A percentile compares a stretch with the other conserved stretches of the same genome.
Evolutionary conservation across 64 coral and sea anemone species (phyloP).

Genomic region (Montipora sp.): DNA sequence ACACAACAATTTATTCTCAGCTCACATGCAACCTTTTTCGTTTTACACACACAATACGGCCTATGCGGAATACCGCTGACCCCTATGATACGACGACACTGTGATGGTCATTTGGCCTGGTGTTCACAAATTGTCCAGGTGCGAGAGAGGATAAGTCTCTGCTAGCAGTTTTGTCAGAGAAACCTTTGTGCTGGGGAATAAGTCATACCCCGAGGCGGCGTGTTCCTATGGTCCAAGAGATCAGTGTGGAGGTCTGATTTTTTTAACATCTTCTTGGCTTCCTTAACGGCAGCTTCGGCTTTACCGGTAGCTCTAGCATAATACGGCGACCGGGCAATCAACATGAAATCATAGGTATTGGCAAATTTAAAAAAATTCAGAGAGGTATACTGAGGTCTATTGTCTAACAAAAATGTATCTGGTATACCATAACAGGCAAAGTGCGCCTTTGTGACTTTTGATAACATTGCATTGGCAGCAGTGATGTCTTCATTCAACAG

Average conservation of each 20-base stretch:
- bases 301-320: constrained; percentile 49
- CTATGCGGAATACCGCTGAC: too few species aligned
- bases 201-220: constrained; percentile 40
- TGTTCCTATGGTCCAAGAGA: constrained; percentile 48
- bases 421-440: constrained; percentile 20
- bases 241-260: constrained; percentile 32
- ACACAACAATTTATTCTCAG: too few species aligned
- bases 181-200: constrained; percentile 43
- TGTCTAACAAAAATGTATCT: constrained; percentile 10
- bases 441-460: neutral
- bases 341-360: constrained; percentile 50
- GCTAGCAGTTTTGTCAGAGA: constrained; percentile 68
- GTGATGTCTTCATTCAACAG: constrained; percentile 14
- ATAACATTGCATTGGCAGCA: constrained; percentile 26
- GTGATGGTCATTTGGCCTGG: constrained; percentile 38
- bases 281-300: constrained; percentile 51
- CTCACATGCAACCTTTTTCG: too few species aligned
- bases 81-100: neutral
- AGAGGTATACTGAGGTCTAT: constrained; percentile 14
- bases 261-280: constrained; percentile 64
- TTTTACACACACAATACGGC: too few species aligned
- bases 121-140: constrained; percentile 43
- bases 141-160: constrained; percentile 25
- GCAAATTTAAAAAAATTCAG: constrained; percentile 56
- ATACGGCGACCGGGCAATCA: constrained; percentile 51